A percentile compares a stretch with the other conserved stretches of the same genome.
phyloP scores from a whole-genome alignment of 37 sponge, comb jelly and placozoan species.

The Cladorhizidae sp. region DNA sequence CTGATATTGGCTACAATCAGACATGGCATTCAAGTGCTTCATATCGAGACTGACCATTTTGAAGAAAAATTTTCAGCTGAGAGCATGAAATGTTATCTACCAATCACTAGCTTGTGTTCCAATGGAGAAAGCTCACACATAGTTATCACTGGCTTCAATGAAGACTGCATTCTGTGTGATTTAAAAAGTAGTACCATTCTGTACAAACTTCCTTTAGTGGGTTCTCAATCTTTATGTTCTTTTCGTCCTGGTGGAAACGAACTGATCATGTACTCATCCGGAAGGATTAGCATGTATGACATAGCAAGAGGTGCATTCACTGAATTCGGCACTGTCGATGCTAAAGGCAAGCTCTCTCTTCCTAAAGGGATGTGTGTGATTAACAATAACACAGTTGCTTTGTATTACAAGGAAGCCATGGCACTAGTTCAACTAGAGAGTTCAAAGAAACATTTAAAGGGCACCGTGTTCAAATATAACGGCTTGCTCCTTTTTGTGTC shows the following conservation, averaged over 20 bases:
- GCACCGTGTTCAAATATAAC: neutral
- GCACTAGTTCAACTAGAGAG: conserved; percentile 7
- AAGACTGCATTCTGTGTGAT: conserved; percentile 8
- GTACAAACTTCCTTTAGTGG: conserved; percentile 9
- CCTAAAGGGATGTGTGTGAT: conserved; percentile 11
- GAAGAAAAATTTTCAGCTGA: neutral
- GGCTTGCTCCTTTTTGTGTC: conserved; percentile 29
- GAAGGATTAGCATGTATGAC: conserved; percentile 22
- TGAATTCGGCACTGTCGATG: neutral
- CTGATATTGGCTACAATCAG: conserved; percentile 23
- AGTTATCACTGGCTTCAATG: conserved; percentile 6
- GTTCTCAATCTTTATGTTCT: neutral
- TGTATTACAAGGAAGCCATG: conserved; percentile 48
- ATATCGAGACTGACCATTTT: neutral
- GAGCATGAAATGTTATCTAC: neutral
- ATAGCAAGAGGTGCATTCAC: neutral
- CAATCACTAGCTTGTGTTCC: conserved; percentile 18
- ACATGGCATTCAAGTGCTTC: neutral
- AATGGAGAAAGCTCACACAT: conserved; percentile 19
- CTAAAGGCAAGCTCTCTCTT: conserved; percentile 14
- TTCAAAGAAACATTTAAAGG: neutral
- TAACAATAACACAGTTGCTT: conserved; percentile 16
- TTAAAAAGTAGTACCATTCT: neutral
- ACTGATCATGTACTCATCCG: neutral
- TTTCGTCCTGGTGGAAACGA: neutral